Percentiles rank a stretch among this genome's conserved stretches.
phyloP scores from a whole-genome alignment of 2,113 vertebrate genomes.

The Gobius niger region DNA sequence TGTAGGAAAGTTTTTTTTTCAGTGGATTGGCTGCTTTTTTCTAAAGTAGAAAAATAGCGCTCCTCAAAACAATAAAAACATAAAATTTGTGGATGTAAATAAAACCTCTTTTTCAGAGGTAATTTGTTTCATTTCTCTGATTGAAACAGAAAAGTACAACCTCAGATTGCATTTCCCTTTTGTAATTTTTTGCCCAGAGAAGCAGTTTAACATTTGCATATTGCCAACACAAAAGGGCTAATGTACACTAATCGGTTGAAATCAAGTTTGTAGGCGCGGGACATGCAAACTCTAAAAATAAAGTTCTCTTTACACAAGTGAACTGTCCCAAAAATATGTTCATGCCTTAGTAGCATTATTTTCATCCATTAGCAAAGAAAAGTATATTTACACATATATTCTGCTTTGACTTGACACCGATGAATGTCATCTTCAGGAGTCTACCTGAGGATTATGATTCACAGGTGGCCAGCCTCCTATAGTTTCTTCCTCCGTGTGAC shows the following conservation, averaged over 20 bases:
- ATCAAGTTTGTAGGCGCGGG: conserved; percentile 30
- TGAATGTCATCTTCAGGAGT: background rate
- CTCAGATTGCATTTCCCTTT: conserved; percentile 23
- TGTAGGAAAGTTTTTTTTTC: conserved; percentile 59
- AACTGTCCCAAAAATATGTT: conserved; percentile 47
- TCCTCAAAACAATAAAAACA: conserved; percentile 63
- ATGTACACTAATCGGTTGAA: conserved; percentile 27
- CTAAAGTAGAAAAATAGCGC: conserved; percentile 74
- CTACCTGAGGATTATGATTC: conserved; percentile 41
- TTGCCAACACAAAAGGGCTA: conserved; percentile 34
- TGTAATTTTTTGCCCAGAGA: conserved; percentile 28
- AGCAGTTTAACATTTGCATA: conserved; percentile 11
- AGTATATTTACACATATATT: background rate
- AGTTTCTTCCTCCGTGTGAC: conserved; percentile 89
- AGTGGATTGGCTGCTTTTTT: conserved; percentile 59
- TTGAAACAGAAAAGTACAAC: conserved; percentile 11
- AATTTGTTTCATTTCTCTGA: conserved; percentile 29
- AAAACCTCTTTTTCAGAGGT: conserved; percentile 48
- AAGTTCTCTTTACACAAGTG: conserved; percentile 49
- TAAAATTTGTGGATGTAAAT: conserved; percentile 39
- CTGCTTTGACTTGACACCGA: conserved; percentile 13
- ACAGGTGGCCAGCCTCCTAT: conserved; percentile 49
- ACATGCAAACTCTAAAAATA: conserved; percentile 62
- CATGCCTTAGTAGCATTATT: conserved; percentile 18
- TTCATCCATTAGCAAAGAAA: conserved; percentile 26